Evolutionary conservation across 2,888 invertebrate genomes (phyloP).

Genomic region (Cloeon dipterum): DNA sequence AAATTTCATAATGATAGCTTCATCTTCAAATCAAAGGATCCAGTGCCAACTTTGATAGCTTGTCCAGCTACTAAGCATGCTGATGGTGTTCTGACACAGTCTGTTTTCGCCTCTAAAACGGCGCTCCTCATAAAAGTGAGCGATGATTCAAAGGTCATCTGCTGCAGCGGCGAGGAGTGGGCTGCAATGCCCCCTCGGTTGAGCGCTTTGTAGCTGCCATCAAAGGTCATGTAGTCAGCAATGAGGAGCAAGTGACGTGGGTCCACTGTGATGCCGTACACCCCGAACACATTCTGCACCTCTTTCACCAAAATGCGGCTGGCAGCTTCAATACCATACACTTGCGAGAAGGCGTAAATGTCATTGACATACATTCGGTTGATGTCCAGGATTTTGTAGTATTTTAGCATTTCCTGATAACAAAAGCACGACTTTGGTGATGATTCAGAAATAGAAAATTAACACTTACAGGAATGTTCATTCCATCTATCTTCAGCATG

Average conservation of each 20-base stretch:
- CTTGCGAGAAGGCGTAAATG: conserved; percentile 69
- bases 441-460: background rate
- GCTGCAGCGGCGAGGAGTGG: conserved; percentile 84
- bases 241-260: conserved; percentile 77
- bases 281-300: conserved; percentile 86
- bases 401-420: conserved; percentile 60
- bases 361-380: conserved; percentile 80
- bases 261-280: conserved; percentile 91
- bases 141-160: conserved; percentile 95
- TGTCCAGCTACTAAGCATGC: conserved; percentile 71
- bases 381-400: conserved; percentile 51
- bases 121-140: conserved; percentile 63
- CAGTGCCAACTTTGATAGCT: conserved; percentile 64
- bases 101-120: conserved; percentile 37
- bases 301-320: conserved; percentile 76
- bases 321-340: conserved; percentile 94
- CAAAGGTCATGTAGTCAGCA: conserved; percentile 95
- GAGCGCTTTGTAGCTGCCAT: conserved; percentile 72
- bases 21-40: conserved; percentile 34
- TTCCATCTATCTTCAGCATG: conserved; percentile 80
- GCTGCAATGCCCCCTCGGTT: conserved; percentile 77
- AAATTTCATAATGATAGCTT: no score
- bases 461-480: conserved; percentile 49
- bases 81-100: conserved; percentile 61
- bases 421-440: background rate